Percentiles rank a stretch among this genome's conserved stretches.
These are phyloP conservation scores for Drosophila melanosoma DNA, from an alignment of 2,888 invertebrate species.

Conservation along the genomic window DNA sequence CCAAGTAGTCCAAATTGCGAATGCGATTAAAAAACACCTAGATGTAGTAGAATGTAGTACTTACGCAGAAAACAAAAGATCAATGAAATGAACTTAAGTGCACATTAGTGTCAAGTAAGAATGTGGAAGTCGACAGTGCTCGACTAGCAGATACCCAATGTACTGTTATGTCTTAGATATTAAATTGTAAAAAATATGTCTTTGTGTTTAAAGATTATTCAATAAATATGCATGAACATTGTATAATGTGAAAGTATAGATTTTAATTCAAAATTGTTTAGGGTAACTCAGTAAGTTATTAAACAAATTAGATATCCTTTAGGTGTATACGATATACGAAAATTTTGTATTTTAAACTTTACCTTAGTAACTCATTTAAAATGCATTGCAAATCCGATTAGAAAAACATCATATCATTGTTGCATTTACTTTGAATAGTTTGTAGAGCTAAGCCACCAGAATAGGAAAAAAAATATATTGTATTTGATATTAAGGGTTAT, in stretches of 20 bases:
- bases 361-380: no score
- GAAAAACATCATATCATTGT: not conserved
- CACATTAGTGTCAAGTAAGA: not conserved
- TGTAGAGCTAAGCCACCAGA: not conserved
- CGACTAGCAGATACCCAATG: no score
- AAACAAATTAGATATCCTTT: no score
- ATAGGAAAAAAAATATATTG: not conserved
- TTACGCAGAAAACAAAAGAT: not conserved
- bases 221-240: no score
- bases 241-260: no score
- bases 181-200: no score
- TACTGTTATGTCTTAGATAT: no score
- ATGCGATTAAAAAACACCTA: not conserved
- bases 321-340: not conserved
- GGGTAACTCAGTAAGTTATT: no score
- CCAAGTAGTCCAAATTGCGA: not conserved
- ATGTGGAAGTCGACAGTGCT: no score
- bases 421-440: not conserved
- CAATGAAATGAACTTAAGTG: not conserved
- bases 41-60: not conserved
- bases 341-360: not conserved
- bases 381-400: not conserved
- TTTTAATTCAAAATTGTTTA: not conserved
- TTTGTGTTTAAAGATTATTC: no score
- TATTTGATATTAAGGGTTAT: not conserved